Base-by-base conservation (phyloP, 2,113 vertebrate species). In the Aviceda subcristata region DNA sequence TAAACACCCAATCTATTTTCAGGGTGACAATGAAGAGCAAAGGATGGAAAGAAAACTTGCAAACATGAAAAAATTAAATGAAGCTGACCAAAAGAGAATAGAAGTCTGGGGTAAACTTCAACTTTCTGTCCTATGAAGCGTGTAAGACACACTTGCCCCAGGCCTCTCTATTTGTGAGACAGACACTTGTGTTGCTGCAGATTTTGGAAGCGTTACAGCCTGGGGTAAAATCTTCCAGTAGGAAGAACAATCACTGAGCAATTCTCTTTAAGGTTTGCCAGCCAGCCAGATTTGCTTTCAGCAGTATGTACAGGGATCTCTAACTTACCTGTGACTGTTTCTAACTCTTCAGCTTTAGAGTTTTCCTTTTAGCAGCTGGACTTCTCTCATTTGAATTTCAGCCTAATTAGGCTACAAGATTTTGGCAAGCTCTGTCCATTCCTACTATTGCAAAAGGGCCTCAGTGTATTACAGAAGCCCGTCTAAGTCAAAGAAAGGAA, bases 351-450 rank as follows among this genome's bases (percentile, higher is more conserved):
- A 85, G 77, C 48, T 89, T 85, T 73, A 75, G 32, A 69, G 29
- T 78, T 87, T 85, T 57, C 62, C 66, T 97, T 92, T 68, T 26
- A 96, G 66, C 84, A 95, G 73, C 91, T 94, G 88, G 86, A 64
- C 38, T 38, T 32, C 30, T 75, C 66, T 91, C 39, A 76, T 96
- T 95, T 92, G 91, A 95, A 94, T 87, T 78, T 92, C 83, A 86
- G 78, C 34, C 85, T 95, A 94, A 96, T 94, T 91, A 89, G 22
- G 21, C 73, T 62, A 43, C 66, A 57, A 62, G 73, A 39, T 64
- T 91, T 90, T 96, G 93, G 89, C 91, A 96, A 91, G 51, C 53
- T 89, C 39, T 78, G 22, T 48, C 83, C 24, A 30, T 92, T 92
- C 16, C 79, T 91, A 18, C 75, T 81, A 72, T n/a, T 96, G 82